Evolutionary conservation across 2,113 vertebrate genomes (phyloP), one percentile per base, ranked within the genome.

Genomic region (Perccottus glenii): DNA sequence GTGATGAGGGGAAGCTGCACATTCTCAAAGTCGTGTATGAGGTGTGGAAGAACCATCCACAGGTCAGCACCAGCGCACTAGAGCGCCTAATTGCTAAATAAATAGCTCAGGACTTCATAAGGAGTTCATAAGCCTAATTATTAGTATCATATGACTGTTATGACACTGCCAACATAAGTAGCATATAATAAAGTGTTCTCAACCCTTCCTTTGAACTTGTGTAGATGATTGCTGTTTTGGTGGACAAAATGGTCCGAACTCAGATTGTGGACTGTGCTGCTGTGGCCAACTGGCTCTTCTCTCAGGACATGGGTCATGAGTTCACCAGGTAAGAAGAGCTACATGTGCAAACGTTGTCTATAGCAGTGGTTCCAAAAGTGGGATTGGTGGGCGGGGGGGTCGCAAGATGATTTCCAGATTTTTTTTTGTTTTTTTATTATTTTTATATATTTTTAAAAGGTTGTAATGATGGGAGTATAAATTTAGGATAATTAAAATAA

Each of bases 281-380:
- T 3, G 98, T 99, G 36, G 97, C 97, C 80, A 99, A 98, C 82
- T 99, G 98, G 98, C 95, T 99, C 86, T 99, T 99, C 91, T 98
- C 96, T 84, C 93, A 95, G 68, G 96, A 98, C 62, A 93, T 99
- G 67, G 95, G 96, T 47, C 97, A 95, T 57, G 96, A 99, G 87
- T 99, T 99, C 85, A 98, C 95, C 59, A 97, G 96, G 98, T 98
- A 85, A 88, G 9, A 11, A 4, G 19, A 11, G 38, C 5, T 5
- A 40, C 38, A 40, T 40, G 8, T 40, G 48, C 48, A 27, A 27
- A 27, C 19, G 19, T n/a, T 50, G 47, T 19, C 4, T 38, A 6
- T 6, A 38, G 36, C 36, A 38, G 36, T 5, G 36, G 6, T 16
- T 50, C 48, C n/a, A n/a, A n/a, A n/a, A n/a, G n/a, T n/a, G n/a